Base-by-base conservation (phyloP, 2,888 invertebrate species). In the Automeris io region DNA sequence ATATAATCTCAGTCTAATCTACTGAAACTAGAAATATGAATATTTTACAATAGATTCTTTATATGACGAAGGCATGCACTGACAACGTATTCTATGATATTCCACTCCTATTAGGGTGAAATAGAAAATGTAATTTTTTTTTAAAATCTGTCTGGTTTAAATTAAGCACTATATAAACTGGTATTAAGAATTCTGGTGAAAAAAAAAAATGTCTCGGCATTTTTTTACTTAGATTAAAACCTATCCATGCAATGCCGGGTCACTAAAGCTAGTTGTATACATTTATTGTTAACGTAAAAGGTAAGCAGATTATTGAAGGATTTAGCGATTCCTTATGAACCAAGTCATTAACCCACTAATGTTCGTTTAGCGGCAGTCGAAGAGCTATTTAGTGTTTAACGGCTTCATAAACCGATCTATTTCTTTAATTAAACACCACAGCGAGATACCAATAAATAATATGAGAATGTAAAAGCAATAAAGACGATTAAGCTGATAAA, bases 381-480 rank as follows among this genome's bases (percentile, higher is more conserved):
- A 29, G 7, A 29, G 16, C 5, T 8, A 16, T 29, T 29, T 29
- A 16, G n/a, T n/a, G n/a, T 29, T 16, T 29, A 29, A 29, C 16
- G 16, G 29, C n/a, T 13, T 29, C 13, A 29, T 29, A 29, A 29
- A 29, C 16, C 8, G 16, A 9, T 16, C 9, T 16, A 29, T n/a
- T 29, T 29, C 29, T 29, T 34, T 39, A 33, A 39, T 39, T 34
- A 29, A 34, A 23, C 21, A 16, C 2, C 34, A 34, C 39, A 39
- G 39, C 39, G 21, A 18, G 39, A 34, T 21, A 31, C 19, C 39
- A 34, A 34, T 39, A 39, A 39, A 29, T 18, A 9, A 21, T 34
- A 34, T 16, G 25, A 26, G 16, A 11, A 34, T 18, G 29, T 39
- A 39, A 39, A 39, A 39, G 34, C 39, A 34, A 39, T 39, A 39